A percentile compares a stretch with the other conserved stretches of the same genome.
Evolutionary conservation across 2,888 invertebrate species (phyloP).

Genomic region (Nemapogon koenigi): DNA sequence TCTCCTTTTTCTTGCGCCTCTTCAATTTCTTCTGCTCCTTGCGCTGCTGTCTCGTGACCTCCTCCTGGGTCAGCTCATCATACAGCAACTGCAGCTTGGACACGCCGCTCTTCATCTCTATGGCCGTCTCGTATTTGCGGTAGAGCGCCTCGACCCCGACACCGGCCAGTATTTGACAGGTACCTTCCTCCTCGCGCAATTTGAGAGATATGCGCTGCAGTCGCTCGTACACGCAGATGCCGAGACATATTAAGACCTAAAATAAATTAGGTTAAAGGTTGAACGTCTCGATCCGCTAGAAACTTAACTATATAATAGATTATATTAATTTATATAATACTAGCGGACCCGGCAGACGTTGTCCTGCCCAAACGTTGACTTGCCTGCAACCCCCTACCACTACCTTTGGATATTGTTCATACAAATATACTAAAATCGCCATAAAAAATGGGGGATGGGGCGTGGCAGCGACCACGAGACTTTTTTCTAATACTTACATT

Average conservation of each 20-base stretch:
- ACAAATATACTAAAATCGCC: too few relatives aligned
- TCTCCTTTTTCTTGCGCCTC: conserved; percentile 75
- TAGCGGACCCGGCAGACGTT: too few relatives aligned
- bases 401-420: too few relatives aligned
- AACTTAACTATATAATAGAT: too few relatives aligned
- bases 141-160: conserved; percentile 87
- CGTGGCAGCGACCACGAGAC: too few relatives aligned
- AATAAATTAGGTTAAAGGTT: not conserved
- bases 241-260: conserved; percentile 87
- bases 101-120: conserved; percentile 87
- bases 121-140: conserved; percentile 88
- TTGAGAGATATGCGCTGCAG: conserved; percentile 87
- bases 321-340: too few relatives aligned
- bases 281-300: too few relatives aligned
- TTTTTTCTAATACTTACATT: too few relatives aligned
- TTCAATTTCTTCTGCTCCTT: conserved; percentile 87
- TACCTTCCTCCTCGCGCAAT: conserved; percentile 89
- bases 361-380: too few relatives aligned
- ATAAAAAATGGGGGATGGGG: too few relatives aligned
- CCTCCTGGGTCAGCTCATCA: conserved; percentile 87
- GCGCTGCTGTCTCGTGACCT: conserved; percentile 82
- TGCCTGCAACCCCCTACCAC: too few relatives aligned
- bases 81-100: conserved; percentile 88
- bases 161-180: conserved; percentile 92
- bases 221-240: conserved; percentile 91